Conservation (phyloP, 1,140 invertebrate species). For the Thrips palmi region DNA sequence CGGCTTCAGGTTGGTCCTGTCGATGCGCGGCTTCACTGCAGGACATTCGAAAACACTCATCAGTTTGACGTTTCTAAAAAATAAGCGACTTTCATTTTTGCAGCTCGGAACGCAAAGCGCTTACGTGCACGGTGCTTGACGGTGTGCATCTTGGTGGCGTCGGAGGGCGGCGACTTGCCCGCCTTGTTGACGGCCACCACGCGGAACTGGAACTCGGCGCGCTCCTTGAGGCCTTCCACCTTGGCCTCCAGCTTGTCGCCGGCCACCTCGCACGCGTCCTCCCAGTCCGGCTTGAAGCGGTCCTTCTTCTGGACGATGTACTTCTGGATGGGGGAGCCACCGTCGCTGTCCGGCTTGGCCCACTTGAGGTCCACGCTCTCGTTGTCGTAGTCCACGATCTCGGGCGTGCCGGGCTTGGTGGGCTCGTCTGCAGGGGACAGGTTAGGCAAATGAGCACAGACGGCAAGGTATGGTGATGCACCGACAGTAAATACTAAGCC, state of each 20-base stretch:
- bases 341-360: conserved; percentile 77
- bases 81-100: too few relatives aligned
- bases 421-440: conserved; percentile 41
- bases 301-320: conserved; percentile 97
- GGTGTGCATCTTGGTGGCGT: conserved; percentile 78
- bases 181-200: conserved; percentile 93
- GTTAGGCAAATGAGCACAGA: neutral
- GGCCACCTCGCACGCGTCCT: conserved; percentile 59
- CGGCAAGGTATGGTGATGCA: too few relatives aligned
- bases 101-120: conserved; percentile 17
- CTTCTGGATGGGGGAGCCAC: conserved; percentile 87
- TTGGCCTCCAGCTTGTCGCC: conserved; percentile 57
- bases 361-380: conserved; percentile 87
- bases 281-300: conserved; percentile 55
- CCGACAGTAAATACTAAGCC: neutral
- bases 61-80: too few relatives aligned
- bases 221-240: conserved; percentile 74
- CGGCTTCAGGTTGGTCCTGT: conserved; percentile 82
- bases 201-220: conserved; percentile 87
- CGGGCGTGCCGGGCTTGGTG: conserved; percentile 73
- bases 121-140: conserved; percentile 78
- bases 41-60: too few relatives aligned
- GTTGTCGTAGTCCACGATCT: conserved; percentile 84
- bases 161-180: conserved; percentile 80
- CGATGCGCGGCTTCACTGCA: conserved; percentile 89